These are phyloP conservation scores for Halcyon badia DNA, from an alignment of 2,797 vertebrate species.

Conservation along the genomic window DNA sequence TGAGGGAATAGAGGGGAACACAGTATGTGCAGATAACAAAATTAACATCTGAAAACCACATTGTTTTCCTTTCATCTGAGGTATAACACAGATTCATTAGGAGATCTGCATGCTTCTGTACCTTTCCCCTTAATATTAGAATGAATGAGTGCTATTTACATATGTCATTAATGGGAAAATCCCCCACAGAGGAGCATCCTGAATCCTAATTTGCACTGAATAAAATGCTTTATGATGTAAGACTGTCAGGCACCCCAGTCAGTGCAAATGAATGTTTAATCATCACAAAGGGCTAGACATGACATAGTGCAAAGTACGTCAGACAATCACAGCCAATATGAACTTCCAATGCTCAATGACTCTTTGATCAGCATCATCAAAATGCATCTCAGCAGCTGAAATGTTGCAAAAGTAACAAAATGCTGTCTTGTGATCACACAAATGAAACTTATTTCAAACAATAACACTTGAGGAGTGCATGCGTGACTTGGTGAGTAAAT, in stretches of 20 bases:
- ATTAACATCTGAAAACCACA: slow-evolving; percentile 67
- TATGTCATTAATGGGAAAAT: slow-evolving; percentile 74
- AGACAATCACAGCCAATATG: slow-evolving; percentile 16
- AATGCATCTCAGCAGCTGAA: background rate
- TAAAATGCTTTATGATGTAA: slow-evolving; percentile 70
- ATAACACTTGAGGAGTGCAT: background rate
- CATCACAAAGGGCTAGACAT: slow-evolving; percentile 49
- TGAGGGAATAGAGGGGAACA: slow-evolving; percentile 6
- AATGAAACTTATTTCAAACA: slow-evolving; percentile 14
- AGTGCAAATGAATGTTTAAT: slow-evolving; percentile 48
- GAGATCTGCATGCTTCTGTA: slow-evolving; percentile 67
- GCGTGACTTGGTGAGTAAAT: background rate
- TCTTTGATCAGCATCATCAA: slow-evolving; percentile 24
- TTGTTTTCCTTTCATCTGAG: slow-evolving; percentile 69
- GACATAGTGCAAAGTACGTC: slow-evolving; percentile 36
- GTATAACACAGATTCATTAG: slow-evolving; percentile 64
- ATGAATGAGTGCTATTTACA: slow-evolving; percentile 69
- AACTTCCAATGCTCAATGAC: background rate
- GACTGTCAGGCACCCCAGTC: slow-evolving; percentile 38
- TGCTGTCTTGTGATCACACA: background rate
- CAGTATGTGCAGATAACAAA: slow-evolving; percentile 33
- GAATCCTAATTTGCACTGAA: slow-evolving; percentile 70
- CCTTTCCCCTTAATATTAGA: slow-evolving; percentile 62
- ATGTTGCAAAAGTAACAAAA: background rate
- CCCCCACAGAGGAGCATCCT: slow-evolving; percentile 54